Evolutionary conservation across 1,140 invertebrate genomes (phyloP).

Genomic region (Ceratina australensis): DNA sequence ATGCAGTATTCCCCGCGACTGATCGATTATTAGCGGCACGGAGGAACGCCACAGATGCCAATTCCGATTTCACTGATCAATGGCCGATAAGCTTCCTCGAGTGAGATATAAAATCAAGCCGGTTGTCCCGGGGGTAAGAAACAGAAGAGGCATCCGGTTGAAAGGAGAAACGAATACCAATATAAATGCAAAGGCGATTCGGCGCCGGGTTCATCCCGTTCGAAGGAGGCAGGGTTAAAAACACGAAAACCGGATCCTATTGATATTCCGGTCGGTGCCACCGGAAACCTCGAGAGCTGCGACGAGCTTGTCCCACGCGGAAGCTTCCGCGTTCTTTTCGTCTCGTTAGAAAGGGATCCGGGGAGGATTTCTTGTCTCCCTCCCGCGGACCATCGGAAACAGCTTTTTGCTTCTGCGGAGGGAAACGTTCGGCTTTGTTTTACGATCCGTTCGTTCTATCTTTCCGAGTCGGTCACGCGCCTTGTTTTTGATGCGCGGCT

Average conservation of each 20-base stretch:
- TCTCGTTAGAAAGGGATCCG: not conserved
- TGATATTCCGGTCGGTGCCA: conserved; percentile 65
- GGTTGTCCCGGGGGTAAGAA: too few relatives aligned
- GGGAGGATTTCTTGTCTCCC: not conserved
- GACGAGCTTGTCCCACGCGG: conserved; percentile 26
- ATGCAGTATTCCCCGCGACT: too few relatives aligned
- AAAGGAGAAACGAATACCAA: conserved; percentile 47
- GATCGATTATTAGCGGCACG: too few relatives aligned
- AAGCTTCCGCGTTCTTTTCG: not conserved
- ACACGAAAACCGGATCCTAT: conserved; percentile 52
- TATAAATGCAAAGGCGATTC: conserved; percentile 69
- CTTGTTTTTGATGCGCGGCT: not conserved
- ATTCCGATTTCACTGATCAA: too few relatives aligned
- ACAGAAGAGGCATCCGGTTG: not conserved
- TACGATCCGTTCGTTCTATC: not conserved
- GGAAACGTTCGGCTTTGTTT: not conserved
- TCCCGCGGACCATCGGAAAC: not conserved
- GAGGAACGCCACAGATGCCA: too few relatives aligned
- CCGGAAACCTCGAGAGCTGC: conserved; percentile 46
- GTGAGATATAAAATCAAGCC: conserved; percentile 14
- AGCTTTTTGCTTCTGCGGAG: too few relatives aligned
- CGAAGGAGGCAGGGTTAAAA: conserved; percentile 43
- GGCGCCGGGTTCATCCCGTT: conserved; percentile 21
- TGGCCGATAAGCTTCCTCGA: too few relatives aligned
- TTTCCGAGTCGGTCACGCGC: not conserved